Evolutionary conservation across 2,888 invertebrate species (phyloP), one percentile per base, ranked within the genome.

Genomic region (Hydroisotoma schaefferi): DNA sequence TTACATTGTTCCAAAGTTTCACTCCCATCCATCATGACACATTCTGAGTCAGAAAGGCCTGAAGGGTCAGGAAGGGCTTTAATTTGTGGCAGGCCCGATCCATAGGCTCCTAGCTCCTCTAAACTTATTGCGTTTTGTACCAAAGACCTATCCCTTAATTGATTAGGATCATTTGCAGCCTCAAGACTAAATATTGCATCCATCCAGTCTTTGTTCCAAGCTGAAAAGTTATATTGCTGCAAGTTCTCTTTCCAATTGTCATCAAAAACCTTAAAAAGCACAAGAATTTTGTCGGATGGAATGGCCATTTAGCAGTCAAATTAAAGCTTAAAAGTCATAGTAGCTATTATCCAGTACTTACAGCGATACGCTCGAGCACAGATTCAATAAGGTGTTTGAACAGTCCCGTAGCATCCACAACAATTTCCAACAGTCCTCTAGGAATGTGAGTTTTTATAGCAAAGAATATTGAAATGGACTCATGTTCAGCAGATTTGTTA

Each of bases 391-490:
- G 56, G 10, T 10, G 20, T 44, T 58, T 44, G 27, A 62, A 29
- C 18, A 55, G 8, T 2, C 59, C 62, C 2, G 53, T 58, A 8
- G 57, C 54, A 6, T 38, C 29, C 12, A 57, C 23, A n/a, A 57
- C 59, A 46, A 62, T 60, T 5, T 55, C 53, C 57, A 65, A 23
- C 8, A 65, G 27, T 10, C 57, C 62, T 27, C 43, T 54, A 2
- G 65, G 57, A 52, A 65, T 55, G 3, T 59, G 59, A n/a, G 65
- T 59, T 54, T 65, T 65, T 28, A 55, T 46, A 18, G 55, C 59
- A 3, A 65, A 47, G 46, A 56, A 65, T 6, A 33, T 53, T 1
- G 65, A 48, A 3, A 65, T 43, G 1, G 59, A 48, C 12, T 51
- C 57, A 44, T 65, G 62, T 2, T 49, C 47, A 38, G 59, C 57